Base-by-base conservation (phyloP, 2,888 invertebrate species). In the Alentia gelatinosa region DNA sequence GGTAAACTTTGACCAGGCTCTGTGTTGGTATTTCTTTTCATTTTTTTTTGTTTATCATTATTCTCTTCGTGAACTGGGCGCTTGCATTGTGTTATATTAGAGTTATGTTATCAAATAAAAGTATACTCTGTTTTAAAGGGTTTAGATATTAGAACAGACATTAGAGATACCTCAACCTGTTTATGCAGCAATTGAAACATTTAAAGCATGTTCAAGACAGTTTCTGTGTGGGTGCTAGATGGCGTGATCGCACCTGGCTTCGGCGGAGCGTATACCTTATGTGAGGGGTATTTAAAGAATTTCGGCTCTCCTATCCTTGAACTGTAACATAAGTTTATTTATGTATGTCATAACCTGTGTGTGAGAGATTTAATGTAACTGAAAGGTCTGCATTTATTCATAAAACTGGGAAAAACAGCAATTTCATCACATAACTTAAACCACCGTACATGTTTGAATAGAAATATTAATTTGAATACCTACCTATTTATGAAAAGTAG, bases 181-280 rank as follows among this genome's bases (percentile, higher is more conserved):
- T 3, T 0, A 30, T 1, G 15, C 68, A 68, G 68, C 68, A 68
- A 26, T 30, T 68, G 68, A 68, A 68, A 68, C 33, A 68, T 68
- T 68, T 68, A 68, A 68, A 30, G 68, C 68, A 68, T 68, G 68
- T 30, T 26, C 68, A 68, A 68, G 68, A 68, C 68, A 68, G 33
- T 68, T 68, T 26, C 68, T 19, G 68, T 3, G 68, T 68, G 68
- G 68, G 68, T 68, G 30, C 68, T 68, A 68, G 68, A 30, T 68
- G 30, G 68, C 12, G 56, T 56, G 56, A n/a, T n/a, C 56, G 19
- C 56, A n/a, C n/a, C 56, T 56, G 23, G 56, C 56, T 56, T 56
- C n/a, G 56, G 19, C 56, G 23, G 56, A 56, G 56, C 56, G n/a
- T n/a, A 56, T 56, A 19, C 19, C 23, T n/a, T 56, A n/a, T n/a